Evolutionary conservation across 2,888 invertebrate genomes (phyloP).

Genomic region (Drosophila greeni): DNA sequence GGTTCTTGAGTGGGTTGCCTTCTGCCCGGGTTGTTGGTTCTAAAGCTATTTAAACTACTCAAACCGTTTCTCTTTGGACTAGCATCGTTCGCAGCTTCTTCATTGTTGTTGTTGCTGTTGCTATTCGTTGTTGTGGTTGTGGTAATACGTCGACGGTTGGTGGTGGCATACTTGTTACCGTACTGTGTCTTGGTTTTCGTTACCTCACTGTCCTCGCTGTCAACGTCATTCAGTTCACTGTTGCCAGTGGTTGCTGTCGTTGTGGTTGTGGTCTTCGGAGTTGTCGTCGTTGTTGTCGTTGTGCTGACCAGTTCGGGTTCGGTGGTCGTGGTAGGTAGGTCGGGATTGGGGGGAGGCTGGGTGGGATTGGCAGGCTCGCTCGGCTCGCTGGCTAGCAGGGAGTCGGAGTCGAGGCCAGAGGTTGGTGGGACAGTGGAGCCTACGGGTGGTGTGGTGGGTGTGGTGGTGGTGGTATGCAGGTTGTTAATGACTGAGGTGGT

Average conservation of each 20-base stretch:
- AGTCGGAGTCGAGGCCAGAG: constrained; percentile 39
- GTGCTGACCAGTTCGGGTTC: constrained; percentile 51
- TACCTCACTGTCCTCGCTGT: constrained; percentile 66
- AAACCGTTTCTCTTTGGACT: constrained; percentile 66
- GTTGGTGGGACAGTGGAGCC: constrained; percentile 48
- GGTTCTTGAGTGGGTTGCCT: constrained; percentile 56
- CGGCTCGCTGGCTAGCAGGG: constrained; percentile 35
- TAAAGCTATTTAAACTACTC: constrained; percentile 66
- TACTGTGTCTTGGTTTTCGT: constrained; percentile 62
- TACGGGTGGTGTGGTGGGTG: constrained; percentile 52
- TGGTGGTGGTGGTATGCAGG: constrained; percentile 60
- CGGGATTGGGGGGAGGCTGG: constrained; percentile 23
- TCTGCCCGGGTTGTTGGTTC: constrained; percentile 67
- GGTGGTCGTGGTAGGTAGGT: constrained; percentile 27
- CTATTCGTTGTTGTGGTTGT: constrained; percentile 45
- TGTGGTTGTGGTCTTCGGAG: constrained; percentile 29
- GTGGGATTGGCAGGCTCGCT: constrained; percentile 29
- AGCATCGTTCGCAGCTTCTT: constrained; percentile 64
- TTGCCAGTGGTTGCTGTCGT: constrained; percentile 46
- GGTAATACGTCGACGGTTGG: constrained; percentile 53
- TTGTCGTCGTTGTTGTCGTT: constrained; percentile 7
- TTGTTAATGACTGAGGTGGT: constrained; percentile 48
- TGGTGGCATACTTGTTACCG: constrained; percentile 54
- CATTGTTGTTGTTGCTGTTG: constrained; percentile 41
- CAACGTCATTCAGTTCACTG: constrained; percentile 48